These are phyloP conservation scores for Spermophilus dauricus DNA, from an alignment of 2,113 vertebrate genomes.

Conservation along the genomic window DNA sequence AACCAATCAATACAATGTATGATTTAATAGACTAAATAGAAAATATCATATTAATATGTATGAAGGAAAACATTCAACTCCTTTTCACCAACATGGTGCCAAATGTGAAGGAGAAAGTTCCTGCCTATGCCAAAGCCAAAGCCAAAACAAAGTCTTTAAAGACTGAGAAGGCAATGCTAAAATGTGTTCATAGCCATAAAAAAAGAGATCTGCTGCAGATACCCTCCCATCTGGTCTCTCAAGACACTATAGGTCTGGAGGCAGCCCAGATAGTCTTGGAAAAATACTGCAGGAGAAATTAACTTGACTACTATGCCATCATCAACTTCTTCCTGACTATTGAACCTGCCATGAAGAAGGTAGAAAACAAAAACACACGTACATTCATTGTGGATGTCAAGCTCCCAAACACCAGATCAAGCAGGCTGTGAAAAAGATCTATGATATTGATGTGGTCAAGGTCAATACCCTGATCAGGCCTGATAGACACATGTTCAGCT, in stretches of 20 bases:
- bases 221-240: neutral
- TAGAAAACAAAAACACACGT: conserved; percentile 97
- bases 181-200: neutral
- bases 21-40: neutral
- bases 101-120: neutral
- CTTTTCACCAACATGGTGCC: neutral
- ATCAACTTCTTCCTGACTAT: conserved; percentile 97
- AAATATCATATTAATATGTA: neutral
- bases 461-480: conserved; percentile 97
- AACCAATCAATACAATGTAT: neutral
- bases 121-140: neutral
- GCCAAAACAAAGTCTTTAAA: neutral
- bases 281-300: no score
- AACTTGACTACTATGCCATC: no score
- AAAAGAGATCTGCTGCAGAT: neutral
- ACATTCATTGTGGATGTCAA: conserved; percentile 98
- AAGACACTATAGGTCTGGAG: no score
- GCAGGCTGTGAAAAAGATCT: conserved; percentile 97
- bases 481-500: neutral
- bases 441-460: conserved; percentile 97
- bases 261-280: no score
- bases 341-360: conserved; percentile 97
- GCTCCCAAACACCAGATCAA: conserved; percentile 97
- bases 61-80: neutral
- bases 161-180: neutral